Conservation (phyloP, 1,140 invertebrate genomes). For the Acromyrmex echinatior region DNA sequence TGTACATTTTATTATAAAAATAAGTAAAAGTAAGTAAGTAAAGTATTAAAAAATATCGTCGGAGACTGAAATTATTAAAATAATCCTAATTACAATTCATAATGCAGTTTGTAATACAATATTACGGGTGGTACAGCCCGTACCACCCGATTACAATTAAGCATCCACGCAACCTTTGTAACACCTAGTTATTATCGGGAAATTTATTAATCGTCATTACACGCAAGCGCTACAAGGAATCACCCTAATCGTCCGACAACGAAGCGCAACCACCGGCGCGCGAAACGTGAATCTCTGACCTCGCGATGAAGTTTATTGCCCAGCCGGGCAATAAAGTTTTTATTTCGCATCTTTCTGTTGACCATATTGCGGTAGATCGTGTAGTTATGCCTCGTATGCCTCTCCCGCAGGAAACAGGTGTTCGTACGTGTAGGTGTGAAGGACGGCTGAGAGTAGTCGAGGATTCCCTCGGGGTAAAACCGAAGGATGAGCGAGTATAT, state of each 20-base stretch:
- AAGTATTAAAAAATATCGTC: background rate
- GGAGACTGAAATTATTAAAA: background rate
- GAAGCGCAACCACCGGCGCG: slow-evolving; percentile 2
- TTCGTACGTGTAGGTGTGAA: slow-evolving; percentile 32
- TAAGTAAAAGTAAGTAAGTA: background rate
- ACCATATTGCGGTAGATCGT: slow-evolving; percentile 53
- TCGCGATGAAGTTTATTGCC: slow-evolving; percentile 46
- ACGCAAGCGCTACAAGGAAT: slow-evolving; percentile 29
- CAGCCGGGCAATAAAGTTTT: slow-evolving; percentile 51
- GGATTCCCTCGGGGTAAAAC: slow-evolving; percentile 43
- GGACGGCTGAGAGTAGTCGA: slow-evolving; percentile 38
- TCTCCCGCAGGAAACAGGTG: slow-evolving; percentile 45
- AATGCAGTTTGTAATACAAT: background rate
- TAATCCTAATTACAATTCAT: slow-evolving; percentile 1
- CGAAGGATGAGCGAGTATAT: slow-evolving; percentile 49
- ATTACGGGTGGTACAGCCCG: background rate
- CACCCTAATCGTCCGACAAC: slow-evolving; percentile 28
- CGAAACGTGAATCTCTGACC: slow-evolving; percentile 40
- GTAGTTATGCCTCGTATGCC: slow-evolving; percentile 18
- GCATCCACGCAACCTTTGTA: slow-evolving; percentile 25
- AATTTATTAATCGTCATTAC: slow-evolving; percentile 56
- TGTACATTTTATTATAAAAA: background rate
- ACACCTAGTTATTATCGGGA: slow-evolving; percentile 25
- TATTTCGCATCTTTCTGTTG: slow-evolving; percentile 50
- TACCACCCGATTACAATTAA: slow-evolving; percentile 19